A percentile compares a stretch with the other conserved stretches of the same genome.
Evolutionary conservation across 35 echinoderm and acorn worm genomes (phyloP).

Genomic region (Strongylocentrotus purpuratus): DNA sequence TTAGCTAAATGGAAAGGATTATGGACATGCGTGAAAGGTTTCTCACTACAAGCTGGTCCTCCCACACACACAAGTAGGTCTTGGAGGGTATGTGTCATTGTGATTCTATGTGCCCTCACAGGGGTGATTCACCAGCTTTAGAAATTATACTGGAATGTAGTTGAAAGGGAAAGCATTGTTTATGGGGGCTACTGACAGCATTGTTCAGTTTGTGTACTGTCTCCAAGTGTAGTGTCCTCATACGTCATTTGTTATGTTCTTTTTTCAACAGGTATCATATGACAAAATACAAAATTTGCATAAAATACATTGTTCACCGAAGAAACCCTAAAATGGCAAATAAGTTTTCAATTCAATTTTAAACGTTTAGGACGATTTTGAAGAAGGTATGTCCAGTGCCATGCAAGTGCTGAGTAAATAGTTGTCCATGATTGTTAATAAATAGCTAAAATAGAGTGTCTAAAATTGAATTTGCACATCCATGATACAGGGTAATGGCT

Average conservation of each 20-base stretch:
- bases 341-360: no score
- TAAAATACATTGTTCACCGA: neutral
- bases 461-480: no score
- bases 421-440: no score
- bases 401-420: no score
- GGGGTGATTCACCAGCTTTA: neutral
- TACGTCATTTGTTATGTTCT: neutral
- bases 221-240: no score
- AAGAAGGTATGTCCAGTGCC: no score
- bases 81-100: constrained; percentile 1
- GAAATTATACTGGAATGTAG: neutral
- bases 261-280: neutral
- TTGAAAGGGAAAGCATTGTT: neutral
- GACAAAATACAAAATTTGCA: neutral
- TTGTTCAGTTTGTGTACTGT: no score
- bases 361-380: no score
- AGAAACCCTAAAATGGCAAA: no score
- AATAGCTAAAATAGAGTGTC: no score
- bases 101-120: neutral
- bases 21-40: neutral
- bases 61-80: neutral
- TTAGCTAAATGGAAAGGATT: neutral
- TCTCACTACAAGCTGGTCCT: neutral
- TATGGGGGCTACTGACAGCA: neutral
- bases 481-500: no score